phyloP scores from a whole-genome alignment of 2,888 invertebrate genomes.

The Conomelus anceps region DNA sequence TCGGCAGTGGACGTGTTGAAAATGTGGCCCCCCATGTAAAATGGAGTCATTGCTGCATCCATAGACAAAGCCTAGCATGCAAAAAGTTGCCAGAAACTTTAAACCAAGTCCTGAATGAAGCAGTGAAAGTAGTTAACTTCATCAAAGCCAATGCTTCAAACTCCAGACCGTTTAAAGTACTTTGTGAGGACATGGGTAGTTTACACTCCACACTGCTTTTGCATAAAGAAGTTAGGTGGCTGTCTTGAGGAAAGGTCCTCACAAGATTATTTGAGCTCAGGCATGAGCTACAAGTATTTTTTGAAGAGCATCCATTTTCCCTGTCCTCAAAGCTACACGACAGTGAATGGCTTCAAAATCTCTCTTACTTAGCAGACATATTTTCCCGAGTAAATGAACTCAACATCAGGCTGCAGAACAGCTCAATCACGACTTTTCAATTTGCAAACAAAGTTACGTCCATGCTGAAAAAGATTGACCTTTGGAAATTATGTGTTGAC shows the following conservation, averaged over 20 bases:
- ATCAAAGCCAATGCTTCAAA: conserved; percentile 29
- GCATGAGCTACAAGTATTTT: conserved; percentile 6
- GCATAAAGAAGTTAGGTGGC: conserved; percentile 28
- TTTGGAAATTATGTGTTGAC: neutral
- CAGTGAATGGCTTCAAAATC: neutral
- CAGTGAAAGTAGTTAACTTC: conserved; percentile 29
- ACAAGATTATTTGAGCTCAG: conserved; percentile 5
- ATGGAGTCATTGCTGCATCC: conserved; percentile 29
- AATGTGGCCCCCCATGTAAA: conserved; percentile 10
- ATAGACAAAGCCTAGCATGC: conserved; percentile 27
- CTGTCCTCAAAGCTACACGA: neutral
- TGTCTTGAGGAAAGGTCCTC: conserved; percentile 27
- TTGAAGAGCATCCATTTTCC: neutral
- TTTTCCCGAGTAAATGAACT: conserved; percentile 1
- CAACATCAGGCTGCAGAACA: neutral
- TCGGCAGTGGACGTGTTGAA: neutral
- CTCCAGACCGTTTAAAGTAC: conserved; percentile 27
- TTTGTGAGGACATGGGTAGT: conserved; percentile 30
- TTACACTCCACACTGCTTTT: conserved; percentile 23
- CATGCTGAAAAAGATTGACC: neutral
- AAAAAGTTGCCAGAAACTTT: conserved; percentile 19
- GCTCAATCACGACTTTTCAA: conserved; percentile 1
- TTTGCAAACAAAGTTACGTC: neutral
- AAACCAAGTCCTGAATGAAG: conserved; percentile 7
- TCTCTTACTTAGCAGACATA: conserved; percentile 1